Base-by-base conservation (phyloP, 2,797 vertebrate species). In the Eulemur coronatus region DNA sequence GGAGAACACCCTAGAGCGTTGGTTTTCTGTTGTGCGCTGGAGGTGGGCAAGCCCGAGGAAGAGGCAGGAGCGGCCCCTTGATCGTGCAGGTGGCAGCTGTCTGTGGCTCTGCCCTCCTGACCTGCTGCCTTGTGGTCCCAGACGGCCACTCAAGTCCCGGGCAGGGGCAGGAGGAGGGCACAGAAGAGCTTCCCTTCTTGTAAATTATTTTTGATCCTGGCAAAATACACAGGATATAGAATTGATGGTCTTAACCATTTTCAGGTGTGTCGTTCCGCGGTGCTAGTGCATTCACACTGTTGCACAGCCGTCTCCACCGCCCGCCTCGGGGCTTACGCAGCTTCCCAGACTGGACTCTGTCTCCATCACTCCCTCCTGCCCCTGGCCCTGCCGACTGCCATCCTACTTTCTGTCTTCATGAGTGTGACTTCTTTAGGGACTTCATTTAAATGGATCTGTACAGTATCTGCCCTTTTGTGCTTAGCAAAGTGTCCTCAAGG, bases 311-410 rank as follows among this genome's bases (percentile, higher is more conserved):
- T 59, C 55, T 7, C 55, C 55, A 33, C 38, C 28, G 4, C 33
- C 35, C 28, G 0, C 7, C 57, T 30, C 6, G 0, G 28, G 11
- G 59, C 10, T 4, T 30, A 12, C 7, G 35, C 20, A 24, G 24
- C 79, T 13, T 59, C 79, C 28, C 15, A 7, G 30, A 35, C 38
- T 30, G 79, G 59, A 20, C 55, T 61, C 17, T 43, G 69, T 38
- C 26, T 38, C 38, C 10, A 2, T 33, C 41, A 7, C 26, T 30
- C 30, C 7, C 57, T 22, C 17, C 41, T 46, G 41, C 41, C 41
- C 28, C 14, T 1, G n/a, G 59, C 80, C 43, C 59, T 12, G 33
- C 30, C 2, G 24, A 18, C 59, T 33, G 14, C 59, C 4, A 13
- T 33, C 28, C 59, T 20, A 2, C 41, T 63, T 65, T 26, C 59